phyloP scores from a whole-genome alignment of 2,113 vertebrate genomes.

The Motacilla tschutschensis region DNA sequence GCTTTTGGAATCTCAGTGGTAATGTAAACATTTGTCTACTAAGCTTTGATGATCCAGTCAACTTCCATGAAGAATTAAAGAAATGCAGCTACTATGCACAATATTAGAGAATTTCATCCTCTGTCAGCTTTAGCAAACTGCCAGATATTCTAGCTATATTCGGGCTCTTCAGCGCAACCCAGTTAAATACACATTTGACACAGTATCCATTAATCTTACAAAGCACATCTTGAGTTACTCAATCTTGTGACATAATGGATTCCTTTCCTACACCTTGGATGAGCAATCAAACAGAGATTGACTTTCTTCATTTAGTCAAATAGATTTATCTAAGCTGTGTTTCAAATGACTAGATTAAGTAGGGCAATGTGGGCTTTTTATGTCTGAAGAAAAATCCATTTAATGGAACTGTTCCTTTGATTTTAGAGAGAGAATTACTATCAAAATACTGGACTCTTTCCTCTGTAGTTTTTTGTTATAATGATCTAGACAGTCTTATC shows the following conservation, averaged over 20 bases:
- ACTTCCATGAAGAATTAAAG: background rate
- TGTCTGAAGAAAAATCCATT: constrained; percentile 43
- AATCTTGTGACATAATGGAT: constrained; percentile 56
- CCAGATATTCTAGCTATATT: background rate
- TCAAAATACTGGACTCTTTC: constrained; percentile 24
- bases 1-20: background rate
- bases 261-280: constrained; percentile 47
- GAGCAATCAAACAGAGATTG: constrained; percentile 48
- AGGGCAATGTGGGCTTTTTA: constrained; percentile 22
- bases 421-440: constrained; percentile 41
- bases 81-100: background rate
- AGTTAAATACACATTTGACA: constrained; percentile 44
- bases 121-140: background rate
- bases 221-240: constrained; percentile 25
- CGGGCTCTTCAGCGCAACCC: background rate
- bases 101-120: background rate
- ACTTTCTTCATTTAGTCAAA: constrained; percentile 60
- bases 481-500: constrained; percentile 49
- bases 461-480: constrained; percentile 37
- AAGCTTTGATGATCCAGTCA: background rate
- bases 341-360: constrained; percentile 64
- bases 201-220: constrained; percentile 50
- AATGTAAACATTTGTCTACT: background rate
- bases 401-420: constrained; percentile 48
- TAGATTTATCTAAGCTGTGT: constrained; percentile 55